A percentile compares a stretch with the other conserved stretches of the same genome.
These are phyloP conservation scores for Ciconia boyciana DNA, from an alignment of 2,113 vertebrate species.

Conservation along the genomic window DNA sequence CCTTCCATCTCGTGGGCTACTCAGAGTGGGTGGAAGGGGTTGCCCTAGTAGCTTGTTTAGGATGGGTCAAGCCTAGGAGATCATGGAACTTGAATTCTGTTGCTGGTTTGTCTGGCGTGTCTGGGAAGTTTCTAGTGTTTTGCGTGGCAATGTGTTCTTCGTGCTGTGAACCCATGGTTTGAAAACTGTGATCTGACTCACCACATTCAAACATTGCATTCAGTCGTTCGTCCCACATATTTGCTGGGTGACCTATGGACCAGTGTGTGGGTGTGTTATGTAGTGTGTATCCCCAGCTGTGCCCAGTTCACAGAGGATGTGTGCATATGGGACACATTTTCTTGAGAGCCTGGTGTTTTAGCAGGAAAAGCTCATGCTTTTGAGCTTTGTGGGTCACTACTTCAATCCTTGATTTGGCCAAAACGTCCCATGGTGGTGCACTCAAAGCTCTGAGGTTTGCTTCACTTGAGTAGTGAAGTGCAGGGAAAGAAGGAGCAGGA, in stretches of 20 bases:
- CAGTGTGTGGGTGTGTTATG: not conserved
- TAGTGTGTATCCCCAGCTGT: not conserved
- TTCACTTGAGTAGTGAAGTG: not conserved
- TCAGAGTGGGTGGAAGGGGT: not conserved
- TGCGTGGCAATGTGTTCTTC: not conserved
- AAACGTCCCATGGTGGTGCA: fast-evolving
- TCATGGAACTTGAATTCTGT: not conserved
- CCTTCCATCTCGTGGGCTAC: fast-evolving
- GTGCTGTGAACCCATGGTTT: not conserved
- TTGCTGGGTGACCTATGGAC: not conserved
- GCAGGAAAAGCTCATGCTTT: not conserved
- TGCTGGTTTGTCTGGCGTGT: not conserved
- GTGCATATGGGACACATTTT: not conserved
- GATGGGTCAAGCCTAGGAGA: not conserved
- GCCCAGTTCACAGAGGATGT: not conserved
- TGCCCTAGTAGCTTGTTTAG: not conserved
- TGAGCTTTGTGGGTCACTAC: not conserved
- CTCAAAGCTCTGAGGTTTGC: not conserved
- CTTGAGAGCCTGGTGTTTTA: not conserved
- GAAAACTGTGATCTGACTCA: not conserved
- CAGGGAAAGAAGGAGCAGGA: not conserved
- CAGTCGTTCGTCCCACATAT: not conserved
- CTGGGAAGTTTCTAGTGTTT: not conserved
- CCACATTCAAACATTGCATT: fast-evolving
- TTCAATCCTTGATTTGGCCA: not conserved